These are phyloP conservation scores for Temnothorax curvispinosus DNA, from an alignment of 1,140 invertebrate species.

Conservation along the genomic window DNA sequence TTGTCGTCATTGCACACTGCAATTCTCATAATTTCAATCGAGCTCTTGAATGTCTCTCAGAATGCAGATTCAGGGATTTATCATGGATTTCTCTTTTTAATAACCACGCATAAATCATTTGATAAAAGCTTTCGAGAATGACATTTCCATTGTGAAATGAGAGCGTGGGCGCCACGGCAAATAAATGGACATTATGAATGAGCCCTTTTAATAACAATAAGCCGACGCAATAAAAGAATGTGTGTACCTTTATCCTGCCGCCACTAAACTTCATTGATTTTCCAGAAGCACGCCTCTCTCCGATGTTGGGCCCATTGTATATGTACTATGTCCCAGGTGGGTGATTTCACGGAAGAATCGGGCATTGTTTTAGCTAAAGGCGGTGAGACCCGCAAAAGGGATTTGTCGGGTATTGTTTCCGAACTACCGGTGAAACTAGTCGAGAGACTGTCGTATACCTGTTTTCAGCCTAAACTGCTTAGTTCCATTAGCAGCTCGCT, in stretches of 20 bases:
- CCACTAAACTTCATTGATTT: conserved; percentile 67
- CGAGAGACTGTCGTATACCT: conserved; percentile 37
- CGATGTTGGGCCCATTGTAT: conserved; percentile 63
- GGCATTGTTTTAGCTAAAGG: conserved; percentile 72
- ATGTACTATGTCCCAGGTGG: conserved; percentile 61
- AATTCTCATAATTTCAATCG: not conserved
- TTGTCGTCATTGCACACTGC: not conserved
- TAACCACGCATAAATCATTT: not conserved
- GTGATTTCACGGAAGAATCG: conserved; percentile 73
- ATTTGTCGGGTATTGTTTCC: conserved; percentile 71
- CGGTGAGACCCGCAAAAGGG: conserved; percentile 63
- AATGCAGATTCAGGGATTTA: conserved; percentile 6
- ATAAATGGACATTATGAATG: conserved; percentile 54
- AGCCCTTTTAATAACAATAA: conserved; percentile 58
- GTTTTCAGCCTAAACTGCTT: conserved; percentile 68
- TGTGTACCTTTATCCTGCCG: conserved; percentile 40
- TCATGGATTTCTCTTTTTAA: not conserved
- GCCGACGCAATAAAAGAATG: conserved; percentile 62
- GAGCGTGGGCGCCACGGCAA: not conserved
- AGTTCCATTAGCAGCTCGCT: conserved; percentile 65
- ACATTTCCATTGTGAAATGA: conserved; percentile 11
- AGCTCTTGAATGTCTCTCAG: conserved; percentile 3
- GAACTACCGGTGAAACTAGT: conserved; percentile 68
- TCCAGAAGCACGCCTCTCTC: conserved; percentile 58
- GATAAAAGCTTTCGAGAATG: conserved; percentile 1